Base-by-base conservation (phyloP, 2,113 vertebrate genomes). In the Engystomops pustulosus region DNA sequence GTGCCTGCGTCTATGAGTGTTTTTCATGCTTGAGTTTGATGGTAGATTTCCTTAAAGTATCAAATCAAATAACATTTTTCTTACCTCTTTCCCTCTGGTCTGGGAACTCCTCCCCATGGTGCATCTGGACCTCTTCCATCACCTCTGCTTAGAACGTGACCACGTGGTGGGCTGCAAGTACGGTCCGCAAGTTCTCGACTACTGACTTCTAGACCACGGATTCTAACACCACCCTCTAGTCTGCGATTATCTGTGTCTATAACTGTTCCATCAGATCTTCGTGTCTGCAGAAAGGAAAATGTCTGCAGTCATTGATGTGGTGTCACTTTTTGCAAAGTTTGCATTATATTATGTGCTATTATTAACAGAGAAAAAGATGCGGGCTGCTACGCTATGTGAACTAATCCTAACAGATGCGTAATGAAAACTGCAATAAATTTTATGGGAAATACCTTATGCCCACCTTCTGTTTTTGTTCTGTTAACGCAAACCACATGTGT, bases 141-240 rank as follows among this genome's bases (percentile, higher is more conserved):
- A 0, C 93, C 91, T 45, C 95, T 93, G 41, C 92, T 91, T 3
- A 97, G 91, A 70, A 98, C 92, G 67, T 97, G 96, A 0, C 97
- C 96, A 86, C 96, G 94, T 74, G 95, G 92, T 0, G 95, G 95
- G 0, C 95, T 95, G 86, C 96, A 95, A 0, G 95, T 96, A 87
- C 96, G 93, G 86, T 97, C 96, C 34, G 93, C 95, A 80, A 98
- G 94, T 88, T 98, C 96, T 1, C 95, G 96, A 86, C 96, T 98
- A 93, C 95, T 98, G 88, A 96, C 96, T 86, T 97, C 96, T 85
- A 97, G 94, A 1, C 96, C 96, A 60, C 95, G 89, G 74, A 98
- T 97, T 69, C 96, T 87, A 78, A 97, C 95, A 0, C 93, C 93
- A 25, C 34, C 80, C 17, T 86, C 80, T 51, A 25, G 1, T 91